Evolutionary conservation across 1,140 invertebrate species (phyloP).

Genomic region (Rhopalosiphum padi): DNA sequence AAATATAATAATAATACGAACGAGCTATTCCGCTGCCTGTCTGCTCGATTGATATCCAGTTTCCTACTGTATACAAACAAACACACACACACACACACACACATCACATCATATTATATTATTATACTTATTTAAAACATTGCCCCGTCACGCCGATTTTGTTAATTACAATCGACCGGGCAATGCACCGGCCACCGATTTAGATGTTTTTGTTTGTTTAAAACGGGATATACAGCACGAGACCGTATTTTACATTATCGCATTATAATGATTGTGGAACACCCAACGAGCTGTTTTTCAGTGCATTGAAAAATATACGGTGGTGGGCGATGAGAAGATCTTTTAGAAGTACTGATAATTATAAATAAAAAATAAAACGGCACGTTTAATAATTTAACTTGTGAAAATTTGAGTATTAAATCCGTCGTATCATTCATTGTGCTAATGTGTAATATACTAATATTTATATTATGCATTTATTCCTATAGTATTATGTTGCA

Average conservation of each 20-base stretch:
- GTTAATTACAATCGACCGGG: slow-evolving; percentile 36
- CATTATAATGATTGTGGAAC: background rate
- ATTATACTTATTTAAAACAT: background rate
- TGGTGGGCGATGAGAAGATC: background rate
- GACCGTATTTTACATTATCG: background rate
- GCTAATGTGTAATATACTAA: too few relatives aligned
- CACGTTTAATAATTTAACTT: too few relatives aligned
- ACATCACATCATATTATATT: background rate
- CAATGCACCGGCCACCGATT: background rate
- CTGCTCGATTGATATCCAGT: slow-evolving; percentile 56
- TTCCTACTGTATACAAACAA: slow-evolving; percentile 21
- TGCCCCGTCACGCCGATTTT: slow-evolving; percentile 6
- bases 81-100: background rate
- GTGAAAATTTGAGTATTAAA: too few relatives aligned
- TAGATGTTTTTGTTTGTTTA: background rate
- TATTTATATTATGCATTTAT: too few relatives aligned
- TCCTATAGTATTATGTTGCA: too few relatives aligned
- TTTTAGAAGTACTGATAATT: background rate
- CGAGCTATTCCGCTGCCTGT: slow-evolving; percentile 46
- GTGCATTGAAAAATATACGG: background rate
- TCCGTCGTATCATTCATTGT: too few relatives aligned
- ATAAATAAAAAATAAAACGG: background rate
- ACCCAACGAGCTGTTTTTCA: background rate
- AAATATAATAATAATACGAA: background rate
- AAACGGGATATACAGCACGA: background rate